Evolutionary conservation across 2,888 invertebrate species (phyloP).

Genomic region (Limnephilus lunatus): DNA sequence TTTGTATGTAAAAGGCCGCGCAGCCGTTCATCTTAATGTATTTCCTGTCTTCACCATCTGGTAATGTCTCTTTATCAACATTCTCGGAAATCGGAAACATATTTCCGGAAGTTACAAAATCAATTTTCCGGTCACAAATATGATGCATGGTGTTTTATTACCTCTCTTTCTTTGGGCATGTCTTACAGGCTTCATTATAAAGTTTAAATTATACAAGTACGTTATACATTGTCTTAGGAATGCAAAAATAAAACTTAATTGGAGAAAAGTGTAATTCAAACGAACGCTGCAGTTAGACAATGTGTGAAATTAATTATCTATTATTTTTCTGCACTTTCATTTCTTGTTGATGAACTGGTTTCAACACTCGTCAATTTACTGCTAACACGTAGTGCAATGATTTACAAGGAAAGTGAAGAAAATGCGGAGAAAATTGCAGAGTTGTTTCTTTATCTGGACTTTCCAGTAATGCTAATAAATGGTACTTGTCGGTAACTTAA

Average conservation of each 20-base stretch:
- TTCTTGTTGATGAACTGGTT: not conserved
- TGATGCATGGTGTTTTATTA: not conserved
- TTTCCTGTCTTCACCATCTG: not conserved
- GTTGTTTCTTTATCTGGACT: not conserved
- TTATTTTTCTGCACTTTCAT: not conserved
- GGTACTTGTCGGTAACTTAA: not conserved
- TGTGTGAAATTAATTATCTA: not conserved
- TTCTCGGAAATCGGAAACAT: not conserved
- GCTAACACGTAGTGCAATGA: not conserved
- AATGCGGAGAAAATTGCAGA: not conserved
- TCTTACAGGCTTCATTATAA: not conserved
- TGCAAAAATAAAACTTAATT: not conserved
- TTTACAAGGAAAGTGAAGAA: conserved; percentile 8
- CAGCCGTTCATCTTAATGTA: not conserved
- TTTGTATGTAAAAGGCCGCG: too few relatives aligned
- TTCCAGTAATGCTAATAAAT: not conserved
- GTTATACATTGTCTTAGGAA: too few relatives aligned
- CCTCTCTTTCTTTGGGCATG: not conserved
- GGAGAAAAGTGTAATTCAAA: not conserved
- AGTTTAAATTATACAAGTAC: not conserved
- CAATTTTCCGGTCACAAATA: not conserved
- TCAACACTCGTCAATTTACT: not conserved
- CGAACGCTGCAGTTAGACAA: not conserved
- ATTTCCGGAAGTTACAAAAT: not conserved
- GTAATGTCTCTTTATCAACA: not conserved